These are phyloP conservation scores for Caerostris extrusa DNA, from an alignment of 1,140 invertebrate genomes.

Conservation along the genomic window DNA sequence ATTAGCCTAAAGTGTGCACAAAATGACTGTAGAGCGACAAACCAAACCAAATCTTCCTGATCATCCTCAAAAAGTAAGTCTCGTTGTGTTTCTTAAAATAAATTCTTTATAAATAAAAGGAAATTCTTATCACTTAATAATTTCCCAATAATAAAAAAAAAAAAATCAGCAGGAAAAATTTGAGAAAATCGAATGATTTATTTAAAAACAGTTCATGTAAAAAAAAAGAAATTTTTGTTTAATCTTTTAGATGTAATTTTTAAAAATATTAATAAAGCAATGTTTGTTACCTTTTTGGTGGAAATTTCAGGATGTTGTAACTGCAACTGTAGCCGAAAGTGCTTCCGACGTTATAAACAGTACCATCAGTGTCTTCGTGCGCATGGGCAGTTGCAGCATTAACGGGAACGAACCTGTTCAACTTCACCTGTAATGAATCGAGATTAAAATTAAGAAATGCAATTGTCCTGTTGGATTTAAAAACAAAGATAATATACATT, in stretches of 20 bases:
- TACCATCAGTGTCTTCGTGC: conserved; percentile 80
- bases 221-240: neutral
- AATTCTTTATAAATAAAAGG: neutral
- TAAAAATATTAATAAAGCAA: neutral
- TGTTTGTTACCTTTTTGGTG: conserved; percentile 37
- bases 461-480: too few relatives aligned
- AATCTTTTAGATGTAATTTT: neutral
- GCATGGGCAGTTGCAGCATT: conserved; percentile 81
- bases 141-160: neutral
- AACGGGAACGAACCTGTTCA: conserved; percentile 78
- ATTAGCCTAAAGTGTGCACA: too few relatives aligned
- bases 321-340: neutral
- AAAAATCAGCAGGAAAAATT: neutral
- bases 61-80: neutral
- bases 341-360: conserved; percentile 79
- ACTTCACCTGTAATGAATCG: conserved; percentile 74
- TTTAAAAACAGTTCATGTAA: neutral
- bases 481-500: too few relatives aligned
- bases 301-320: conserved; percentile 72
- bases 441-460: too few relatives aligned
- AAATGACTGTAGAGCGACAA: too few relatives aligned
- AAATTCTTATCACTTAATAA: neutral
- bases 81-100: neutral
- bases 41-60: neutral
- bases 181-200: neutral